Conservation (phyloP, 2,797 vertebrate genomes). For the Microchirus variegatus region DNA sequence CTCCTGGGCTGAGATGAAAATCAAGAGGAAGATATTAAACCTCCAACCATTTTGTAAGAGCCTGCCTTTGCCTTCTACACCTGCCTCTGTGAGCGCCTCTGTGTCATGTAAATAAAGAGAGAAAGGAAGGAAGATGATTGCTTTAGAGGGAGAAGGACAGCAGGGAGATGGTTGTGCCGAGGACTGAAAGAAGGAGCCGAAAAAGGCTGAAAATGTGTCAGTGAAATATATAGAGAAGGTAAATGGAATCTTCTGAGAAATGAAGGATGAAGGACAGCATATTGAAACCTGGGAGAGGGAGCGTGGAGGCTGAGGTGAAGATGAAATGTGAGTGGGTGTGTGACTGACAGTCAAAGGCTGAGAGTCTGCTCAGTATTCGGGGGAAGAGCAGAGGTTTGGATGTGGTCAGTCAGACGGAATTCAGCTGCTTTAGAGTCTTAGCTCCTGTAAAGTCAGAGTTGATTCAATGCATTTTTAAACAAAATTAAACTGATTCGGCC, state of each 20-base stretch:
- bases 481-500: constrained; percentile 1
- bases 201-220: constrained; percentile 59
- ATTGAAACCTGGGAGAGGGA: constrained; percentile 54
- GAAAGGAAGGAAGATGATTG: constrained; percentile 69
- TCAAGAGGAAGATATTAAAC: constrained; percentile 78
- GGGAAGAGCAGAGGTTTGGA: constrained; percentile 42
- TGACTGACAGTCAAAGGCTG: constrained; percentile 49
- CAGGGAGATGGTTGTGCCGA: neutral
- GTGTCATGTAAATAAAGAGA: constrained; percentile 78
- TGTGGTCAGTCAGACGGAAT: constrained; percentile 32
- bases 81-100: constrained; percentile 62
- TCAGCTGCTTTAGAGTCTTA: constrained; percentile 19
- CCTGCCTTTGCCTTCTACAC: constrained; percentile 59
- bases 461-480: constrained; percentile 10
- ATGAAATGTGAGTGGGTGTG: constrained; percentile 53
- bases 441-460: neutral
- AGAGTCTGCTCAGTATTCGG: constrained; percentile 51
- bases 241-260: constrained; percentile 70
- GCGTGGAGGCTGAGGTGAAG: constrained; percentile 38
- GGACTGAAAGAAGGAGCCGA: constrained; percentile 32
- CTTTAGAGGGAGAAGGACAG: constrained; percentile 66
- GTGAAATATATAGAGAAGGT: constrained; percentile 67
- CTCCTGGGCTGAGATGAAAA: constrained; percentile 70
- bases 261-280: constrained; percentile 61
- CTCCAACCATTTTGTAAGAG: constrained; percentile 74